These are phyloP conservation scores for Drosophila ironensis DNA, from an alignment of 1,140 invertebrate genomes.

Conservation along the genomic window DNA sequence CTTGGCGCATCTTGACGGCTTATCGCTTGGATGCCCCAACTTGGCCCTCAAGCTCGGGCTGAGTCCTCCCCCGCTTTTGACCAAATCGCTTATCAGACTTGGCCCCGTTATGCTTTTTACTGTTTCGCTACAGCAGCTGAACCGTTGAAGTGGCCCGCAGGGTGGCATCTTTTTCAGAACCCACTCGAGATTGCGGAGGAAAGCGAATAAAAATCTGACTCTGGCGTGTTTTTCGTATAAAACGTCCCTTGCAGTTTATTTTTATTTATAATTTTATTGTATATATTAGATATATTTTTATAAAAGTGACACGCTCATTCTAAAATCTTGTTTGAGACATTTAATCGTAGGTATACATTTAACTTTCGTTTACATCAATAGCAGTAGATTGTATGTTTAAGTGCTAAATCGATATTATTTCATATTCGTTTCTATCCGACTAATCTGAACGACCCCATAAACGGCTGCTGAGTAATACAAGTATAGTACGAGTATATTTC, in stretches of 20 bases:
- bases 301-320: constrained; percentile 78
- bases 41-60: constrained; percentile 16
- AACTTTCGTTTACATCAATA: constrained; percentile 29
- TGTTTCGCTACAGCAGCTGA: constrained; percentile 22
- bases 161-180: constrained; percentile 25
- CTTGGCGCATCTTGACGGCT: constrained; percentile 38
- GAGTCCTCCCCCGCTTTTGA: constrained; percentile 24
- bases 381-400: constrained; percentile 39
- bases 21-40: constrained; percentile 18
- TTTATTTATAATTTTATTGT: constrained; percentile 61
- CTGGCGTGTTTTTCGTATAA: constrained; percentile 58
- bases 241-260: constrained; percentile 64
- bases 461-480: constrained; percentile 32
- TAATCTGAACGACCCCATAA: constrained; percentile 44
- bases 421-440: constrained; percentile 23
- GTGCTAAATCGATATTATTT: constrained; percentile 41
- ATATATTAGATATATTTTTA: constrained; percentile 68
- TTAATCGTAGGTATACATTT: constrained; percentile 48
- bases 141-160: constrained; percentile 40
- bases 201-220: constrained; percentile 29
- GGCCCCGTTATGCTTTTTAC: constrained; percentile 34
- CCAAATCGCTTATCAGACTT: constrained; percentile 44
- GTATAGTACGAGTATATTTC: too few species aligned
- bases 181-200: constrained; percentile 1
- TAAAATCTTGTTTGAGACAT: constrained; percentile 79